These are phyloP conservation scores for Schrankia costaestrigalis DNA, from an alignment of 2,888 invertebrate genomes.

Conservation along the genomic window DNA sequence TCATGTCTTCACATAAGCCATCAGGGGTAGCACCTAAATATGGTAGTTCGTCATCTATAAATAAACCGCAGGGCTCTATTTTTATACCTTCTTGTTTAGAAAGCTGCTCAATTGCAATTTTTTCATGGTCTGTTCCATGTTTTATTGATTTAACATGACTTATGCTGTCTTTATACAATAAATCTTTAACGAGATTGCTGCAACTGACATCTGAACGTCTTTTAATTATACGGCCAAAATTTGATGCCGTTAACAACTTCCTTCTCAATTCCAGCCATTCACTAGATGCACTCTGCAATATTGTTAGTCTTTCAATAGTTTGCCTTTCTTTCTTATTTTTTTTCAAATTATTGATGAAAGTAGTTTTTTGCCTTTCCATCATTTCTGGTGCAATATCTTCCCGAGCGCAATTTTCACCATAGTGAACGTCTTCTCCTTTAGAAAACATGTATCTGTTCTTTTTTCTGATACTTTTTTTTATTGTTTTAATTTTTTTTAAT, in stretches of 20 bases:
- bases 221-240: slow-evolving; percentile 5
- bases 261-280: slow-evolving; percentile 2
- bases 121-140: slow-evolving; percentile 1
- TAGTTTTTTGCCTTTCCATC: background rate
- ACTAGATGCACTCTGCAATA: slow-evolving; percentile 2
- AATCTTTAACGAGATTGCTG: background rate
- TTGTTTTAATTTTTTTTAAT: background rate
- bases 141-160: slow-evolving; percentile 1
- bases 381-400: slow-evolving; percentile 1
- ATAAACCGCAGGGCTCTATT: background rate
- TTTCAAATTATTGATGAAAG: background rate
- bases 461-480: background rate
- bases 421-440: background rate
- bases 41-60: slow-evolving; percentile 1
- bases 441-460: background rate
- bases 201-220: background rate
- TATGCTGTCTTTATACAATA: background rate
- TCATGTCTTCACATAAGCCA: slow-evolving; percentile 1
- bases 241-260: slow-evolving; percentile 5
- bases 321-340: background rate
- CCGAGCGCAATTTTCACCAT: background rate
- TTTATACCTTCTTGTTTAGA: background rate
- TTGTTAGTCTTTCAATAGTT: background rate
- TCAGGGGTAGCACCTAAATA: slow-evolving; percentile 3
- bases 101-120: slow-evolving; percentile 1